Evolutionary conservation across 2,113 vertebrate species (phyloP).

Genomic region (Psilopogon haemacephalus): DNA sequence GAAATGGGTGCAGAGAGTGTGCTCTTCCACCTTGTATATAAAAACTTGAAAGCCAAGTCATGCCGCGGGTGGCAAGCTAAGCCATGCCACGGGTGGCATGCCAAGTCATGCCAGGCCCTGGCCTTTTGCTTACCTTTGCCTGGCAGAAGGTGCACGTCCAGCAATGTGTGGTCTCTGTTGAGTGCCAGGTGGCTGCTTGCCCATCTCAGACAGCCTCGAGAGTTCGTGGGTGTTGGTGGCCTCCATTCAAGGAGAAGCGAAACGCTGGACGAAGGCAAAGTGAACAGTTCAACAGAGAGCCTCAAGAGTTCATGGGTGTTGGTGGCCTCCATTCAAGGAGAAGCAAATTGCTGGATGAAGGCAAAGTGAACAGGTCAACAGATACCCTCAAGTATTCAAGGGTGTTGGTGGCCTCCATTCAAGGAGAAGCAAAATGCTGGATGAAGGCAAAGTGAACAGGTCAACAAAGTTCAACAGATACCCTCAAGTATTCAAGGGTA

Average conservation of each 20-base stretch:
- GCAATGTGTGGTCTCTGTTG: not conserved
- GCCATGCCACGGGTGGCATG: not conserved
- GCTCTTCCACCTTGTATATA: slow-evolving; percentile 25
- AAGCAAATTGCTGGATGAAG: no score
- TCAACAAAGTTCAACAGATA: no score
- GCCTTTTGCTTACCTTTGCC: slow-evolving; percentile 44
- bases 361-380: no score
- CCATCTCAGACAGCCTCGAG: slow-evolving; percentile 17
- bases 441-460: no score
- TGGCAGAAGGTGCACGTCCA: not conserved
- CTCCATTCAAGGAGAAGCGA: slow-evolving; percentile 9
- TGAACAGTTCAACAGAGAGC: not conserved
- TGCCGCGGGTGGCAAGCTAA: not conserved
- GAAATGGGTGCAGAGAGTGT: slow-evolving; percentile 33
- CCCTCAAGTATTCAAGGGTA: no score
- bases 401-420: no score
- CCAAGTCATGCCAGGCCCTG: not conserved
- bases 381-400: no score
- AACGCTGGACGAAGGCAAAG: slow-evolving; percentile 39
- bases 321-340: no score
- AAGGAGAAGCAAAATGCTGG: no score
- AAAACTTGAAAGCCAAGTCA: slow-evolving; percentile 39
- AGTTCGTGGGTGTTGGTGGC: slow-evolving; percentile 25
- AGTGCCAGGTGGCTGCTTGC: slow-evolving; percentile 30
- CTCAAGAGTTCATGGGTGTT: no score